Conservation (phyloP, 2,113 vertebrate genomes). For the Dermatemys mawii region DNA sequence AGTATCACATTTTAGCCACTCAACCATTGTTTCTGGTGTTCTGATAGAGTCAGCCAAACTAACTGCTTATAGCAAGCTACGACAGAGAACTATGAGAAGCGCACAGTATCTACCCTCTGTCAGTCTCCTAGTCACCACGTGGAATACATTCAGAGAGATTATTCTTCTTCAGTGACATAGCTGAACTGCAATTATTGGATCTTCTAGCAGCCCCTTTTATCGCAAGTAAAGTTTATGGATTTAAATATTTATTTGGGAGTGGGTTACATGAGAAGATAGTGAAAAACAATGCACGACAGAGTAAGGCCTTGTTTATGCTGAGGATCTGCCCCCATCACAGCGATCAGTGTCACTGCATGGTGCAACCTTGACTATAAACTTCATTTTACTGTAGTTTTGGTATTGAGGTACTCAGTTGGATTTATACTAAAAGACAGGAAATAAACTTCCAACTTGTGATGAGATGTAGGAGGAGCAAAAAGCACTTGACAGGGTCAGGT, state of each 20-base stretch:
- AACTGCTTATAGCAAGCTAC: background rate
- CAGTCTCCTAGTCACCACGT: background rate
- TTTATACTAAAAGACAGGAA: background rate
- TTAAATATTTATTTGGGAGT: constrained; percentile 20
- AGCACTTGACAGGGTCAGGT: background rate
- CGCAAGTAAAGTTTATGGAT: background rate
- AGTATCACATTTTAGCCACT: background rate
- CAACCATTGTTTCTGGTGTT: background rate
- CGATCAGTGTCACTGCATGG: background rate
- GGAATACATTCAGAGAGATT: background rate
- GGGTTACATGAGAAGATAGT: constrained; percentile 3
- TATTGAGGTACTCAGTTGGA: background rate
- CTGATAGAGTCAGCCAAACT: background rate
- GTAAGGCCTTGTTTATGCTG: background rate
- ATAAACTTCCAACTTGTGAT: background rate
- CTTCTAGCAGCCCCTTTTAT: background rate
- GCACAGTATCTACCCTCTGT: background rate
- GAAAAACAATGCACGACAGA: background rate
- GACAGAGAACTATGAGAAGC: constrained; percentile 12
- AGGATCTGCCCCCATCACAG: background rate
- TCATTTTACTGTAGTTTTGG: background rate
- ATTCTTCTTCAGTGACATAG: background rate
- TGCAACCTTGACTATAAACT: background rate
- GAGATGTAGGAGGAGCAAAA: background rate
- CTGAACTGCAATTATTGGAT: background rate